Conservation (phyloP, 1,140 invertebrate species). For the Gerris buenoi region DNA sequence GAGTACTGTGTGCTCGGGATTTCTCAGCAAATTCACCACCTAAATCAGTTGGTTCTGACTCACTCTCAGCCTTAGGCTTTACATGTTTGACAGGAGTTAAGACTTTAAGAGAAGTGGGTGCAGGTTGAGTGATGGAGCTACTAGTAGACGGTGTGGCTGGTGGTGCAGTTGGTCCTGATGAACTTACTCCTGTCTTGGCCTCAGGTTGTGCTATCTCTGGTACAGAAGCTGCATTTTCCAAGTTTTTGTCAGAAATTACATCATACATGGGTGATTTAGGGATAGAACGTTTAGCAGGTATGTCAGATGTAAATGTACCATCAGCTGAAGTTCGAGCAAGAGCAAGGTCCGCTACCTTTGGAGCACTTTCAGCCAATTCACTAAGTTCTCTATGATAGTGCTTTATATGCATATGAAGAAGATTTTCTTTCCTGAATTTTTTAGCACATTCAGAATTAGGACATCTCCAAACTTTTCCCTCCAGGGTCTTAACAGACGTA, state of each 20-base stretch:
- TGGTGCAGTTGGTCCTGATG: neutral
- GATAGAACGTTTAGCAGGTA: neutral
- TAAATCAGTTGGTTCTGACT: neutral
- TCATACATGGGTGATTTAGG: neutral
- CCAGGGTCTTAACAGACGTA: neutral
- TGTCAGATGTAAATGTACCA: neutral
- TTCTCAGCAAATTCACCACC: neutral
- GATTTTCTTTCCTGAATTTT: conserved; percentile 74
- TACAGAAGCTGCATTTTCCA: neutral
- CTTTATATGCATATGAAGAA: conserved; percentile 75
- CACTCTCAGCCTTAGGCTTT: neutral
- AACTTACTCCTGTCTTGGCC: neutral
- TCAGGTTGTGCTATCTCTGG: neutral
- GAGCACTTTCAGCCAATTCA: conserved; percentile 56
- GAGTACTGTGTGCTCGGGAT: neutral
- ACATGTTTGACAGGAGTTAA: neutral
- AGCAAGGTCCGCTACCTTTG: conserved; percentile 70
- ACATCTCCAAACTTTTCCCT: conserved; percentile 34
- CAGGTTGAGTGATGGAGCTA: too few relatives aligned
- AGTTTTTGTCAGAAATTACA: too few relatives aligned
- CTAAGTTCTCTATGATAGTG: conserved; percentile 71
- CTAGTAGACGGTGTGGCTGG: neutral
- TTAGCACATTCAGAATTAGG: conserved; percentile 69
- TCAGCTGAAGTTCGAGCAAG: conserved; percentile 35
- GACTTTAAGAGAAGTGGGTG: neutral